Percentiles rank a stretch among this genome's conserved stretches.
These are phyloP conservation scores for Caenorhabditis sp. DNA, from an alignment of 2,888 invertebrate genomes.

Conservation along the genomic window DNA sequence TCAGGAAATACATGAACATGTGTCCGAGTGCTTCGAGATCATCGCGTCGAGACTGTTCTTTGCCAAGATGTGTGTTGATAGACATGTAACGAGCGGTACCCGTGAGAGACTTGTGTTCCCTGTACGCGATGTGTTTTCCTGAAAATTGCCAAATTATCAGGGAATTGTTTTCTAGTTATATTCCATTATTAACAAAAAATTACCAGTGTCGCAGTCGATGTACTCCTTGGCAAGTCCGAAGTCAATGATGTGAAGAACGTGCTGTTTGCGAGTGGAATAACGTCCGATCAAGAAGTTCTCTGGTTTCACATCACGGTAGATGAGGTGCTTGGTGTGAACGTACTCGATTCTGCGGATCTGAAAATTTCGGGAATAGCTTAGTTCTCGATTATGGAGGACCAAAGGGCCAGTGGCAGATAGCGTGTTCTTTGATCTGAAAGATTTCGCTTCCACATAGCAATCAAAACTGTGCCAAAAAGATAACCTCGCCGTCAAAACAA, in stretches of 20 bases:
- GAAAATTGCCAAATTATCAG: no score
- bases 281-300: constrained; percentile 98
- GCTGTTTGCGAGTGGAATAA: constrained; percentile 96
- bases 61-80: constrained; percentile 99
- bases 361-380: no score
- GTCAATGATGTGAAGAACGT: constrained; percentile 99
- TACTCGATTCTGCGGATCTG: constrained; percentile 99
- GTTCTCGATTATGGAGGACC: no score
- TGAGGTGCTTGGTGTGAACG: constrained; percentile 98
- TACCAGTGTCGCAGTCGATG: constrained; percentile 94
- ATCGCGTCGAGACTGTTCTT: constrained; percentile 92
- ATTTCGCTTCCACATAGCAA: no score
- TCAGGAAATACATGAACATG: constrained; percentile 99
- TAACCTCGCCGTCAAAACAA: no score
- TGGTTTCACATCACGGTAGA: constrained; percentile 99
- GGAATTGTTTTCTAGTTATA: no score
- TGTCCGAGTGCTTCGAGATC: constrained; percentile 94
- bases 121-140: constrained; percentile 99
- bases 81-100: constrained; percentile 99
- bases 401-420: no score
- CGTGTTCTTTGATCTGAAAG: no score
- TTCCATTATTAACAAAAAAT: constrained; percentile 10
- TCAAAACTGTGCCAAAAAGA: no score
- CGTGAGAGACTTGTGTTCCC: constrained; percentile 99
- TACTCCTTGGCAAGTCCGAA: constrained; percentile 99